Evolutionary conservation across 1,140 invertebrate genomes (phyloP).

Genomic region (Ectropis grisescens): DNA sequence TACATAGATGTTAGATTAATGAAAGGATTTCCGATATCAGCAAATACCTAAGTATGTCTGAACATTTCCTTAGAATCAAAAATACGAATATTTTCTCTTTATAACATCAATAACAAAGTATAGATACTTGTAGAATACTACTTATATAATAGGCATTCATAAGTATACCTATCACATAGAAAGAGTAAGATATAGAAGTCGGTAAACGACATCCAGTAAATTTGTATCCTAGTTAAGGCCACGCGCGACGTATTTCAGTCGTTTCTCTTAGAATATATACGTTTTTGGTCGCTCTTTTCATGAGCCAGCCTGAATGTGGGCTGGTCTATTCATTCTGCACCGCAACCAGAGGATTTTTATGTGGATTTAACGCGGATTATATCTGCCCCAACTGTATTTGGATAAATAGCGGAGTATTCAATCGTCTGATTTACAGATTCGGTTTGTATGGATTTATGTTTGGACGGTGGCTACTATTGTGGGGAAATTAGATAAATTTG

Average conservation of each 20-base stretch:
- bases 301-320: conserved; percentile 43
- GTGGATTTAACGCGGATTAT: conserved; percentile 42
- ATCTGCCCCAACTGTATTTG: conserved; percentile 31
- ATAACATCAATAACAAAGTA: neutral
- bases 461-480: no score
- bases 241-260: conserved; percentile 46
- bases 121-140: no score
- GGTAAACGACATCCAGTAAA: conserved; percentile 20
- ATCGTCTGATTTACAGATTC: no score
- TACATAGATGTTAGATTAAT: no score
- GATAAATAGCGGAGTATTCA: conserved; percentile 31
- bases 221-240: conserved; percentile 9
- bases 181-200: no score
- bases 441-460: no score
- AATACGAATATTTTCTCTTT: neutral
- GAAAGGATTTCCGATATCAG: neutral
- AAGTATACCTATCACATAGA: no score
- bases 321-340: conserved; percentile 46
- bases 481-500: no score
- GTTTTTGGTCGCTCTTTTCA: conserved; percentile 53
- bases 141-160: neutral
- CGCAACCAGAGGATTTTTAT: conserved; percentile 38
- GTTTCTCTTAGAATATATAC: conserved; percentile 45
- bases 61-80: neutral
- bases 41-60: neutral